phyloP scores from a whole-genome alignment of 2,113 vertebrate species.

The Girardinichthys multiradiatus region DNA sequence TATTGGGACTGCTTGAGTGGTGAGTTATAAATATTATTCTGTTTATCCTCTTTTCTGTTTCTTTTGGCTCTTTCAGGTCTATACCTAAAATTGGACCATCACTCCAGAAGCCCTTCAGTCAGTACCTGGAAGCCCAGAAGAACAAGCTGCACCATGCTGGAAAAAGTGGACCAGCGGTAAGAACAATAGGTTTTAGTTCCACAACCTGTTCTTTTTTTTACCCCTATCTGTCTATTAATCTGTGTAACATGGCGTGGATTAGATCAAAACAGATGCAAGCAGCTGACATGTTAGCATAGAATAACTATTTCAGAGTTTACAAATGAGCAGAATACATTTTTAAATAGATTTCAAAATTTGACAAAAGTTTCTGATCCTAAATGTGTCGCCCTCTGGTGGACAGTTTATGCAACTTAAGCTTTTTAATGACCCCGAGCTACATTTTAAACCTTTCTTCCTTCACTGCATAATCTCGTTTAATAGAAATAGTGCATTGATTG shows the following conservation, averaged over 20 bases:
- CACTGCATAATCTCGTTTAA: background rate
- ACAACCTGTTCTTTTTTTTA: background rate
- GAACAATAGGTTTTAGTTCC: conserved; percentile 34
- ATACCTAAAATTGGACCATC: conserved; percentile 92
- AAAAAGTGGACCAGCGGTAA: conserved; percentile 85
- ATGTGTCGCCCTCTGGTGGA: conserved; percentile 21
- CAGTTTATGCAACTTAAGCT: background rate
- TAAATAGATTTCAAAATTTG: background rate
- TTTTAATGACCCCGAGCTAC: background rate
- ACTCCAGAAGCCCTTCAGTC: conserved; percentile 96
- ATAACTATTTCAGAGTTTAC: background rate
- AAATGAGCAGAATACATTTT: background rate
- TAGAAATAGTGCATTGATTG: background rate
- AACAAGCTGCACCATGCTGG: conserved; percentile 93
- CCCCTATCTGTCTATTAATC: background rate
- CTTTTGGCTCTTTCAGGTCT: conserved; percentile 78
- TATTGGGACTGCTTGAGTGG: conserved; percentile 55
- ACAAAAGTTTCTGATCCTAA: too few species aligned
- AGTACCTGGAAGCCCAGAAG: conserved; percentile 95
- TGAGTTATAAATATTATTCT: conserved; percentile 78
- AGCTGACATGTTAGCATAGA: background rate
- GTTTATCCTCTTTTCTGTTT: conserved; percentile 17
- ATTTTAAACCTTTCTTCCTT: background rate
- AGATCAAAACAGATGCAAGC: too few species aligned
- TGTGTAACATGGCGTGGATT: background rate